phyloP scores from a whole-genome alignment of 2,888 invertebrate species.

The Pollenia amentaria region DNA sequence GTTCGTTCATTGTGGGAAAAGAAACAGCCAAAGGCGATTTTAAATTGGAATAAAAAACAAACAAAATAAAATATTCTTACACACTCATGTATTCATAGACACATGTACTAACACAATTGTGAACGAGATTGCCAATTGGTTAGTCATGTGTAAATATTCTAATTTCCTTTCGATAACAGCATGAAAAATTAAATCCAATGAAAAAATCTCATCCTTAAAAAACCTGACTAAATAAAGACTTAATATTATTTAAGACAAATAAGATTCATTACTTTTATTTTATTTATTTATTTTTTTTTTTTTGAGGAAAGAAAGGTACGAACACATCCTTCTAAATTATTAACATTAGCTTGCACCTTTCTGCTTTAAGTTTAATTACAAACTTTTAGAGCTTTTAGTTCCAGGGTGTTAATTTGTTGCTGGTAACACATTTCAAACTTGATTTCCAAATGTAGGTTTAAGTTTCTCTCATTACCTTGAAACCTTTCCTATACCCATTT shows the following conservation, averaged over 20 bases:
- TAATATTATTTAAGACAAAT: neutral
- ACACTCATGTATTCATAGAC: neutral
- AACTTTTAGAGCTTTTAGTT: slow-evolving; percentile 39
- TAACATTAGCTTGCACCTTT: neutral
- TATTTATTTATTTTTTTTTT: no score
- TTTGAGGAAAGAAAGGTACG: no score
- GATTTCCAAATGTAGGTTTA: slow-evolving; percentile 42
- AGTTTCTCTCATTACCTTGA: slow-evolving; percentile 48
- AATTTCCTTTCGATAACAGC: slow-evolving; percentile 39
- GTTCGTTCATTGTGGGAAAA: slow-evolving; percentile 8
- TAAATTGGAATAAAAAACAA: slow-evolving; percentile 36
- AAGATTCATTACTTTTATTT: no score
- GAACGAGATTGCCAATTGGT: slow-evolving; percentile 25
- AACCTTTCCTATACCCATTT: slow-evolving; percentile 15
- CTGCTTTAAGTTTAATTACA: slow-evolving; percentile 33
- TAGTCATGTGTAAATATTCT: slow-evolving; percentile 55
- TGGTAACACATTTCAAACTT: slow-evolving; percentile 55
- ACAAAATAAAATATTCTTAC: slow-evolving; percentile 11
- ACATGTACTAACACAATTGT: neutral
- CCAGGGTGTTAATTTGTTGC: slow-evolving; percentile 58
- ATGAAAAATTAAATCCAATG: neutral
- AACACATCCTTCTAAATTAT: neutral
- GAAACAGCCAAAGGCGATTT: slow-evolving; percentile 48
- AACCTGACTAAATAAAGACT: neutral
- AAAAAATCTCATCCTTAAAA: neutral